Evolutionary conservation across 2,797 vertebrate genomes (phyloP), one percentile per base, ranked within the genome.

Genomic region (Sparidentex hasta): DNA sequence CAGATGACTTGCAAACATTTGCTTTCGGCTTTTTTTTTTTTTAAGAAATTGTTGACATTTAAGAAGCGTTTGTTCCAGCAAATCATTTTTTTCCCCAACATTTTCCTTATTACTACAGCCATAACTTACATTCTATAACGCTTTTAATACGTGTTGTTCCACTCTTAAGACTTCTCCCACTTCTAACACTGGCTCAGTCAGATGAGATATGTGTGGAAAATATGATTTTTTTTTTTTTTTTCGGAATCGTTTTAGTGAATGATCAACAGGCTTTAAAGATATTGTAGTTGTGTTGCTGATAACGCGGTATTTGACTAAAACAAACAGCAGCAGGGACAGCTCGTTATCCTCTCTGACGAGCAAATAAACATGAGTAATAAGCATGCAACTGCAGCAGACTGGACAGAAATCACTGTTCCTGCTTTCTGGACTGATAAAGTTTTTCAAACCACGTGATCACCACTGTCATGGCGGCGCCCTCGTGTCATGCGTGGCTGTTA

Each of bases 381-480:
- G 0, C 3, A 61, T 38, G 33, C 33, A 33, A 7, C 29, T 29
- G 29, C 29, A 7, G 29, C 33, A 3, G 6, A 0, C 41, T 14
- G 57, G 9, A 27, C 3, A 52, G 3, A 61, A 11, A 14, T 4
- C 6, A 8, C 7, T 64, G 69, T 44, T 1, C 4, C 4, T 7
- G 21, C 8, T 16, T 48, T 23, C 27, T 9, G 38, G 2, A 68
- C 47, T 2, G 90, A 94, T 92, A 93, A 92, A 92, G 90, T 89
- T 92, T 91, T 90, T 78, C 65, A 63, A 89, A 81, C 27, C 87
- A 93, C 81, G 90, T 94, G 90, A 93, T 44, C 71, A 70, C 27
- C 5, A 74, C 88, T 87, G 83, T 85, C 91, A 96, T 95, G 95
- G 93, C 94, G 27, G 94, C 94, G 65, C 65, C 88, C 94, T 92